Percentiles rank a stretch among this genome's conserved stretches.
Evolutionary conservation across 1,140 invertebrate species (phyloP).

Genomic region (Grapholita molesta): DNA sequence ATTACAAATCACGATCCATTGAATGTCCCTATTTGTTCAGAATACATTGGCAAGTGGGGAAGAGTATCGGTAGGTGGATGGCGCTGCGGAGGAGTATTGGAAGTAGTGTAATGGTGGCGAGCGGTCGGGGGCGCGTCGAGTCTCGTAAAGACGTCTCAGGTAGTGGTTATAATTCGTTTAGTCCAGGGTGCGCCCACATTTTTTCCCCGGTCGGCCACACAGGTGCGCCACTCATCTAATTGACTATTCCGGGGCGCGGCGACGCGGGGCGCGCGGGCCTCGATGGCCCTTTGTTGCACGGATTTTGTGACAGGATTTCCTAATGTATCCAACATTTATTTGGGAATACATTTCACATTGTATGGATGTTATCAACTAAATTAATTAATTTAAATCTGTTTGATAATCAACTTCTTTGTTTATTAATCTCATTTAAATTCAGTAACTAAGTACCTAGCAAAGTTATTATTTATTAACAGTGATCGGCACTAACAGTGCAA

Average conservation of each 20-base stretch:
- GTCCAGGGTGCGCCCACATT: conserved; percentile 68
- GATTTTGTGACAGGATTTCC: conserved; percentile 17
- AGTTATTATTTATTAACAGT: too few species aligned
- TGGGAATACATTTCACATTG: conserved; percentile 13
- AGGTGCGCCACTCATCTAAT: conserved; percentile 68
- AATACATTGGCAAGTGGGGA: conserved; percentile 30
- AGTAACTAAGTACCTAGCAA: neutral
- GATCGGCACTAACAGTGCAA: too few species aligned
- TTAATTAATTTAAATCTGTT: neutral
- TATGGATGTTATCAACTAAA: neutral
- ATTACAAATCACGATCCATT: conserved; percentile 52
- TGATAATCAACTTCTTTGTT: conserved; percentile 7
- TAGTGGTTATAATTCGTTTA: conserved; percentile 76
- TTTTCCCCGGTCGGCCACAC: conserved; percentile 67
- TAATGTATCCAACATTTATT: conserved; percentile 23
- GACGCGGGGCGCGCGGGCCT: conserved; percentile 40
- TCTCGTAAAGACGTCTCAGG: conserved; percentile 58
- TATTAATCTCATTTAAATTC: conserved; percentile 1
- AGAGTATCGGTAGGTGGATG: neutral
- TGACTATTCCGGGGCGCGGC: conserved; percentile 66
- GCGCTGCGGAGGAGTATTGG: conserved; percentile 30
- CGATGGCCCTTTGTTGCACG: conserved; percentile 51
- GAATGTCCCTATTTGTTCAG: neutral
- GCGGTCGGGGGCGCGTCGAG: conserved; percentile 20
- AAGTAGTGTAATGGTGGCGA: neutral